phyloP scores from a whole-genome alignment of 2,888 invertebrate species.

The Lathronympha strigana region DNA sequence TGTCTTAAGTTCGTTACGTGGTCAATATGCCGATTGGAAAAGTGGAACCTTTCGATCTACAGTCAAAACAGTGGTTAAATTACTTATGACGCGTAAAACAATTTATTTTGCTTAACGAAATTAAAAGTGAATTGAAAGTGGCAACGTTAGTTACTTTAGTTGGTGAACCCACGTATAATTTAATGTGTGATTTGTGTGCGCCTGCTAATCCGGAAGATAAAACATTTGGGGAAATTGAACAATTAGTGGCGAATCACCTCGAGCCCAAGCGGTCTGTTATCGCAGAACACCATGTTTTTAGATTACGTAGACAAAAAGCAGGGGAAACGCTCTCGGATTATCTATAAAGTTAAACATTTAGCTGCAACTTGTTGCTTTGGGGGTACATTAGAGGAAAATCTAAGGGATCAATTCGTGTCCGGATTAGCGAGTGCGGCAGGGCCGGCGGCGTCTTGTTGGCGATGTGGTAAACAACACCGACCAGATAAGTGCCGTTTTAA shows the following conservation, averaged over 20 bases:
- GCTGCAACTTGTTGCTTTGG: background rate
- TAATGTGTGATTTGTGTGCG: conserved; percentile 51
- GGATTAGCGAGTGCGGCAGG: background rate
- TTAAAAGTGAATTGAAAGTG: conserved; percentile 3
- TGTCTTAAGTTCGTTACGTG: background rate
- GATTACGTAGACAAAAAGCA: background rate
- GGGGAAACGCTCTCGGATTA: background rate
- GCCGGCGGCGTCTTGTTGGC: background rate
- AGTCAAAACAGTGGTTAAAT: conserved; percentile 21
- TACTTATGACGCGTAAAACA: conserved; percentile 25
- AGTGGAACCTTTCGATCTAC: background rate
- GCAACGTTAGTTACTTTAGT: conserved; percentile 16
- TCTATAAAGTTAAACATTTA: background rate
- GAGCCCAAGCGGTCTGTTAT: background rate
- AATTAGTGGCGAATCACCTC: conserved; percentile 42
- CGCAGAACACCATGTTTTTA: background rate
- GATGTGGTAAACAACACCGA: conserved; percentile 44
- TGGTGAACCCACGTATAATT: conserved; percentile 34
- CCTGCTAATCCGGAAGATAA: conserved; percentile 46
- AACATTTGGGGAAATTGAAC: conserved; percentile 44
- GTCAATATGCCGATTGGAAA: background rate
- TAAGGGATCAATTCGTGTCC: too few species aligned
- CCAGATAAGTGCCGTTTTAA: conserved; percentile 46
- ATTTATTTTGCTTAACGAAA: conserved; percentile 7
- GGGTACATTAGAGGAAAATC: background rate